Evolutionary conservation across 2,888 invertebrate genomes (phyloP), one percentile per base, ranked within the genome.

Genomic region (Harpalus rubripes): DNA sequence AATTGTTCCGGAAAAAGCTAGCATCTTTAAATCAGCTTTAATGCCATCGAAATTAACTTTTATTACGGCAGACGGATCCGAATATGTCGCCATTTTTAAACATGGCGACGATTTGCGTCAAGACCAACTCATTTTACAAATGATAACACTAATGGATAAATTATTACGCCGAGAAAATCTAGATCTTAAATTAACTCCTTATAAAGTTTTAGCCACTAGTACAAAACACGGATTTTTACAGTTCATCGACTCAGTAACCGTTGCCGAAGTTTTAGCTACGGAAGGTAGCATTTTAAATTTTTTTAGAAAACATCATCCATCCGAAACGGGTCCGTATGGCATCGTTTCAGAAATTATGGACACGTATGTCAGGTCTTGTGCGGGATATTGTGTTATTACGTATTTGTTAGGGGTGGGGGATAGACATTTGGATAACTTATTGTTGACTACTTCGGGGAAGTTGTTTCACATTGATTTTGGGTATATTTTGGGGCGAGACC

Each of bases 391-490:
- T 91, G 98, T 99, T 56, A 98, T 99, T 82, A 99, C 99, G 0
- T 99, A 99, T 91, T 92, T 99, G 56, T 92, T 99, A 79, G 99
- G 99, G 32, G 98, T 99, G 0, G 99, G 99, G 5, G 99, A 99
- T 92, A 94, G 99, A 5, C 99, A 99, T 93, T 92, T 99, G 87
- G 99, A 99, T 92, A 99, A 99, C 92, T 92, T 99, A 63, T 93
- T 99, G 63, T 93, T 99, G 2, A 98, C 99, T 5, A 95, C 95
- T 58, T 94, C 95, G 81, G 99, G 99, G 52, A 97, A 97, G 88
- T 92, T 99, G 76, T 98, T 99, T 92, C 99, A 99, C 91, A 98
- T 99, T 87, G 99, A 99, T 92, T 99, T 99, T 92, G 99, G 99
- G 1, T 99, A 98, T 91, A 97, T 98, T 90, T 93, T 99, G 85